Evolutionary conservation across 2,797 vertebrate genomes (phyloP).

Genomic region (Meriones psammophilus): DNA sequence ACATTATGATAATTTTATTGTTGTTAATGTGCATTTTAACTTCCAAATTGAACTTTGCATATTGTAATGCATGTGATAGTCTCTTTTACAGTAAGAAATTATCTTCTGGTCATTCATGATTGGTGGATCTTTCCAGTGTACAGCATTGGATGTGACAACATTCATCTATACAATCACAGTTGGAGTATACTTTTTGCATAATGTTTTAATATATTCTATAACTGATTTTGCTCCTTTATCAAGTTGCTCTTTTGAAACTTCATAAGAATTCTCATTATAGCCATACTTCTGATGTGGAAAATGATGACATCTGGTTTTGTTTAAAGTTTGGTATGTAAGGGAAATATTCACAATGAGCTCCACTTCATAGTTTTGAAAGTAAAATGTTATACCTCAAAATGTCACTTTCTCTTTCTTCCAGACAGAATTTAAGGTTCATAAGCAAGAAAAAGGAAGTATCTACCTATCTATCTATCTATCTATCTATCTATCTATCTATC

Average conservation of each 20-base stretch:
- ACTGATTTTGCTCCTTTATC: slow-evolving; percentile 15
- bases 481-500: background rate
- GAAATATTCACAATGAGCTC: background rate
- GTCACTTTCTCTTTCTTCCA: slow-evolving; percentile 41
- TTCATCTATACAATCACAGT: slow-evolving; percentile 18
- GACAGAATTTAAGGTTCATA: slow-evolving; percentile 13
- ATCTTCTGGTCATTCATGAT: background rate
- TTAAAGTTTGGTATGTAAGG: slow-evolving; percentile 31
- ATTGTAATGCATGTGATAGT: background rate
- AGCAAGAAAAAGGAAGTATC: slow-evolving; percentile 38
- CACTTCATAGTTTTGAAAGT: background rate
- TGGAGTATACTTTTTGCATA: background rate
- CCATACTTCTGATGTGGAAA: slow-evolving; percentile 27
- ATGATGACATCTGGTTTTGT: background rate
- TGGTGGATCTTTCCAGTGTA: background rate
- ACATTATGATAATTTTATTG: slow-evolving; percentile 48
- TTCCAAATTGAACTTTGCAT: slow-evolving; percentile 39
- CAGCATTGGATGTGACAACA: slow-evolving; percentile 29
- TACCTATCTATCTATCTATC: background rate
- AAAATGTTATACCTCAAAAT: slow-evolving; percentile 11
- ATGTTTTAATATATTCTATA: slow-evolving; percentile 37
- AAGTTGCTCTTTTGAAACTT: slow-evolving; percentile 20
- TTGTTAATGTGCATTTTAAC: slow-evolving; percentile 38
- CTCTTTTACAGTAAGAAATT: background rate
- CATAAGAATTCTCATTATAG: background rate